Conservation (phyloP, 2,888 invertebrate genomes). For the Chrysopilus asiliformis region DNA sequence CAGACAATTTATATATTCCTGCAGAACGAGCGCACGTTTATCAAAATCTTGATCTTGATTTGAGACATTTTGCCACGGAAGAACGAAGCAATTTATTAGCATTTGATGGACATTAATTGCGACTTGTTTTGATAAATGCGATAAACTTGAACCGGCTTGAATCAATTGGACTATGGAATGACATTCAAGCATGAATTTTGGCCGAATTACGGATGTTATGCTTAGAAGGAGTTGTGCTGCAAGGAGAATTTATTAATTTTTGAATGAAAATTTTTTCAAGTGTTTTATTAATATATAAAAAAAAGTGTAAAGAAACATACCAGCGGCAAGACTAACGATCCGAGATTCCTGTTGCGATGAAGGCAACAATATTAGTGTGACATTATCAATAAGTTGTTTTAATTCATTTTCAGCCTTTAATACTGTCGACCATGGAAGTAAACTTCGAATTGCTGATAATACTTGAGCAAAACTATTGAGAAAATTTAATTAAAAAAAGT, state of each 20-base stretch:
- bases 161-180: constrained; percentile 29
- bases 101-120: constrained; percentile 29
- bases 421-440: constrained; percentile 27
- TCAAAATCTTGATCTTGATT: constrained; percentile 31
- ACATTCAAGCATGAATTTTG: constrained; percentile 32
- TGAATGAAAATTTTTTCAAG: background rate
- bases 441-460: constrained; percentile 31
- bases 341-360: constrained; percentile 24
- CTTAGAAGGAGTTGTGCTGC: constrained; percentile 30
- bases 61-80: constrained; percentile 31
- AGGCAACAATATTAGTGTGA: constrained; percentile 30
- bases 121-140: constrained; percentile 30
- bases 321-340: constrained; percentile 32
- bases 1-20: constrained; percentile 29
- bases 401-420: constrained; percentile 28
- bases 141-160: constrained; percentile 27
- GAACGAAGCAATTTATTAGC: constrained; percentile 31
- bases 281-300: background rate
- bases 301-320: constrained; percentile 15
- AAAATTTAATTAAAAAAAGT: too few relatives aligned
- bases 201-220: constrained; percentile 34
- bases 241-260: constrained; percentile 7
- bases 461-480: constrained; percentile 33
- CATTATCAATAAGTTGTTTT: constrained; percentile 27
- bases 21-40: constrained; percentile 26